Evolutionary conservation across 2,113 vertebrate genomes (phyloP).

Genomic region (Vicugna pacos): DNA sequence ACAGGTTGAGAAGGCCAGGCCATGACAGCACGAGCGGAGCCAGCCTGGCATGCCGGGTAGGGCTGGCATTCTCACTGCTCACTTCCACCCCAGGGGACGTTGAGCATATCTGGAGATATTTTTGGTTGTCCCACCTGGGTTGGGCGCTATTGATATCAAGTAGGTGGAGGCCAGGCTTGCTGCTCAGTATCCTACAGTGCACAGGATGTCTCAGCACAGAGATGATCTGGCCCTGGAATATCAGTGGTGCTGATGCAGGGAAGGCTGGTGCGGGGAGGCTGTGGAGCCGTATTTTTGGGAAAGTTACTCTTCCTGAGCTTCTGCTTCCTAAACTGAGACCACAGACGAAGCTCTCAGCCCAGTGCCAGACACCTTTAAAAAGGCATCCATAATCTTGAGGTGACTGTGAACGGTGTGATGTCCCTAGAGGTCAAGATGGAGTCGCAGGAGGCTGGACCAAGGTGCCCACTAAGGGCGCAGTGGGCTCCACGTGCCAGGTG

Average conservation of each 20-base stretch:
- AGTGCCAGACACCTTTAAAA: background rate
- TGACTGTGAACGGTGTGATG: background rate
- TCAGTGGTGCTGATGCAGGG: background rate
- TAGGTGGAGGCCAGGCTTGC: background rate
- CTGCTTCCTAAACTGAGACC: background rate
- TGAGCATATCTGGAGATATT: background rate
- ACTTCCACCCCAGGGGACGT: background rate
- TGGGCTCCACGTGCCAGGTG: background rate
- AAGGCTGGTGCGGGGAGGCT: background rate
- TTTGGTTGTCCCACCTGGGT: background rate
- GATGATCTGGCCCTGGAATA: background rate
- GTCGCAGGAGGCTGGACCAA: background rate
- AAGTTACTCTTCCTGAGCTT: background rate
- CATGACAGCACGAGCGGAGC: background rate
- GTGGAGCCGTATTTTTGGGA: background rate
- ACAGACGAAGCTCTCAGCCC: background rate
- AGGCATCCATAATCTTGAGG: background rate
- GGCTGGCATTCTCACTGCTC: background rate
- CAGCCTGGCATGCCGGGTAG: background rate
- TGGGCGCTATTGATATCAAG: background rate
- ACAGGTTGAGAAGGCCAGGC: background rate
- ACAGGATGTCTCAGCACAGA: background rate
- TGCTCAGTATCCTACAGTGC: accelerated
- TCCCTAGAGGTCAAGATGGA: background rate
- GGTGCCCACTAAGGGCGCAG: background rate